Evolutionary conservation across 2,888 invertebrate genomes (phyloP).

Genomic region (Andrena praecox): DNA sequence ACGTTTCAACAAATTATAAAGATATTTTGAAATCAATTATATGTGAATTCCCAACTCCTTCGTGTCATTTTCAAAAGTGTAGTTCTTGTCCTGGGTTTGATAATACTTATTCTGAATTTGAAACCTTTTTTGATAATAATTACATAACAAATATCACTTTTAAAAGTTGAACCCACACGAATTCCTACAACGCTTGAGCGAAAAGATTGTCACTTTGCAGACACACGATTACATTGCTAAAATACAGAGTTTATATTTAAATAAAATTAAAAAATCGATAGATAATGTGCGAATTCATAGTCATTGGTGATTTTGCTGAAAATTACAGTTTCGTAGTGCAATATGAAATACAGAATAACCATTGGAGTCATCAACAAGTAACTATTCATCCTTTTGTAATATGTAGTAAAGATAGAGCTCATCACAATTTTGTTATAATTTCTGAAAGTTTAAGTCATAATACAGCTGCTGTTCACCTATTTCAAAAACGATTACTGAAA

Average conservation of each 20-base stretch:
- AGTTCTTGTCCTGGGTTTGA: neutral
- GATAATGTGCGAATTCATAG: no score
- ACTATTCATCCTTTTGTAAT: no score
- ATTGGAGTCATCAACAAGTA: no score
- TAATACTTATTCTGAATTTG: neutral
- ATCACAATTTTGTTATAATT: no score
- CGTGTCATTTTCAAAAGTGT: no score
- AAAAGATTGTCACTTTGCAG: neutral
- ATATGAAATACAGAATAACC: no score
- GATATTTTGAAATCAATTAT: neutral
- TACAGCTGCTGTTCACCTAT: no score
- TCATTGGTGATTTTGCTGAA: neutral
- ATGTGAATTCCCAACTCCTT: neutral
- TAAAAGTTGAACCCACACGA: conserved; percentile 3
- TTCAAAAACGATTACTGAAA: no score
- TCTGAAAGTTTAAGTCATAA: no score
- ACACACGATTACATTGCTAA: neutral
- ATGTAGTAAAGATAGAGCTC: no score
- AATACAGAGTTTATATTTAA: neutral
- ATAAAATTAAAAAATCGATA: neutral
- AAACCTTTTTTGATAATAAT: neutral
- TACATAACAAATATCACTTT: neutral
- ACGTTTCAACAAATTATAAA: neutral
- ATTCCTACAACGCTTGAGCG: neutral
- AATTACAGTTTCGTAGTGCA: neutral